Conservation (phyloP, 2,888 invertebrate species). For the Hirtodrosophila cameraria region DNA sequence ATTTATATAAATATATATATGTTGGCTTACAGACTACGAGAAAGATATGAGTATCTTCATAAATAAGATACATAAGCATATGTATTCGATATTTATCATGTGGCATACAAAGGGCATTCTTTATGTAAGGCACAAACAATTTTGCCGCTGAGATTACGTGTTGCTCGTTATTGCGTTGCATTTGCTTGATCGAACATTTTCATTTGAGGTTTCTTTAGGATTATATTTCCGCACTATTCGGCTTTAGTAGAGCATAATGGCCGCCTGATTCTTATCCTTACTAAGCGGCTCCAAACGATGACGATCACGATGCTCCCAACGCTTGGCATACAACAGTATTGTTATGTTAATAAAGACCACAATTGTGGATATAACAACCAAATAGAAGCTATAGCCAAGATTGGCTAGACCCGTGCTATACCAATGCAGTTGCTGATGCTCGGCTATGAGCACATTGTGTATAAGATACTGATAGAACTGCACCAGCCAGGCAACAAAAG, state of each 20-base stretch:
- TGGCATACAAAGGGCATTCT: constrained; percentile 67
- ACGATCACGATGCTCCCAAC: constrained; percentile 76
- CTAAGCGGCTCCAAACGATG: constrained; percentile 79
- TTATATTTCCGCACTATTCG: constrained; percentile 1
- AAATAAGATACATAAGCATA: constrained; percentile 2
- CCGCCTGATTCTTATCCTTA: constrained; percentile 83
- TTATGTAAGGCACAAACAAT: constrained; percentile 64
- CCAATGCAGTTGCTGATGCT: constrained; percentile 92
- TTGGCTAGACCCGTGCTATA: constrained; percentile 92
- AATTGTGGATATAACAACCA: constrained; percentile 82
- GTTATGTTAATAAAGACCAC: constrained; percentile 81
- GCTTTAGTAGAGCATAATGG: constrained; percentile 84
- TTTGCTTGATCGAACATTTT: constrained; percentile 39
- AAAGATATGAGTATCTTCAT: constrained; percentile 27
- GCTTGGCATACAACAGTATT: constrained; percentile 78
- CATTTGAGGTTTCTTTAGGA: constrained; percentile 61
- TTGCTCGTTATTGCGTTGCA: constrained; percentile 30
- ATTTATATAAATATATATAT: constrained; percentile 3
- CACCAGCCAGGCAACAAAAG: constrained; percentile 92
- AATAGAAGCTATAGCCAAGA: constrained; percentile 94
- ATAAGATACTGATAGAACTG: constrained; percentile 93
- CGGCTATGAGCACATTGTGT: constrained; percentile 91
- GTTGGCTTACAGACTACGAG: constrained; percentile 32
- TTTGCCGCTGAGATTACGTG: constrained; percentile 66
- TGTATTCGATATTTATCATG: constrained; percentile 30